A percentile compares a stretch with the other conserved stretches of the same genome.
Conservation (phyloP, 2,113 vertebrate genomes). For the Malurus melanocephalus region DNA sequence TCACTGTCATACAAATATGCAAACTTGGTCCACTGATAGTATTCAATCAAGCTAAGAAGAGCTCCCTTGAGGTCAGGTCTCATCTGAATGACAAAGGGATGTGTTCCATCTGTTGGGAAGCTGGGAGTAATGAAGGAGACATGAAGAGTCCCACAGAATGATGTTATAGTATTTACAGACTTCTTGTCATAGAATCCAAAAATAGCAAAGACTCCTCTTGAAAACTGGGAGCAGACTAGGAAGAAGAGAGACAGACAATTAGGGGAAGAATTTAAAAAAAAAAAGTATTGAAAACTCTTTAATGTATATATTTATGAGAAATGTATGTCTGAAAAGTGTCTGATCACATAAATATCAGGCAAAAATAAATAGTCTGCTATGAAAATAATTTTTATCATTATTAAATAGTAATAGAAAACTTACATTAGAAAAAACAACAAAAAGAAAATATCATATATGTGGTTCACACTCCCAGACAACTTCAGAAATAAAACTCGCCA, state of each 20-base stretch:
- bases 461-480: not conserved
- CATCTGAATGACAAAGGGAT: slow-evolving; percentile 98
- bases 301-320: not conserved
- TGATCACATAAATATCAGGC: not conserved
- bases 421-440: not conserved
- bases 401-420: not conserved
- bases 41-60: slow-evolving; percentile 95
- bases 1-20: slow-evolving; percentile 98
- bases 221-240: slow-evolving; percentile 98
- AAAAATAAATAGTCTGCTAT: not conserved
- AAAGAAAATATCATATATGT: not conserved
- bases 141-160: slow-evolving; percentile 96
- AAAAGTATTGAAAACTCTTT: not conserved
- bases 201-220: slow-evolving; percentile 97
- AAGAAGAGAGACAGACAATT: slow-evolving; percentile 28
- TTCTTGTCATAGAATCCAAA: slow-evolving; percentile 99
- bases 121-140: slow-evolving; percentile 98
- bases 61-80: slow-evolving; percentile 96
- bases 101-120: slow-evolving; percentile 94
- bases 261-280: not conserved
- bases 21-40: slow-evolving; percentile 99
- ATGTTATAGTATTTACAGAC: slow-evolving; percentile 98
- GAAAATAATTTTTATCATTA: not conserved
- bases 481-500: not conserved
- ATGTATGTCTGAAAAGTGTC: not conserved